Conservation (phyloP, 2,888 invertebrate genomes). For the Shargacucullia verbasci region DNA sequence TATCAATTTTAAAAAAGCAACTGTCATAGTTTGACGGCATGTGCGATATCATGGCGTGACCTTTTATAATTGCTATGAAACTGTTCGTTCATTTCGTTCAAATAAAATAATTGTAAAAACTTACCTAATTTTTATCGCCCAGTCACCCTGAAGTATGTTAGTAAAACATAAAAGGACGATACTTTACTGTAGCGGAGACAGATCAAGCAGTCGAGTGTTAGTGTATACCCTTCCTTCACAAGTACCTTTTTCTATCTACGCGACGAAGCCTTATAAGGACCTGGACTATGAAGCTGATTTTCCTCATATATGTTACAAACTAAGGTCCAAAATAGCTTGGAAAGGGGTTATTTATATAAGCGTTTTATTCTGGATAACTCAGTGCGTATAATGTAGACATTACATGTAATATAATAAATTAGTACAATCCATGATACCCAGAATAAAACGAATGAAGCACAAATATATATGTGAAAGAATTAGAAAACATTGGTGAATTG, state of each 20-base stretch:
- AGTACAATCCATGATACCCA: slow-evolving; percentile 23
- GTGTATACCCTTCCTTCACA: slow-evolving; percentile 79
- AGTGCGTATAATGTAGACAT: slow-evolving; percentile 20
- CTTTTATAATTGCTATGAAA: not conserved
- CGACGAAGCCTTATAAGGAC: slow-evolving; percentile 48
- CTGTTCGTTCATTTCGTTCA: slow-evolving; percentile 1
- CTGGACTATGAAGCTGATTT: slow-evolving; percentile 49
- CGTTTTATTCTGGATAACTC: slow-evolving; percentile 31
- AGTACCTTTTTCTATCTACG: slow-evolving; percentile 56
- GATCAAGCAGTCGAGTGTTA: slow-evolving; percentile 65
- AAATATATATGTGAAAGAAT: slow-evolving; percentile 9
- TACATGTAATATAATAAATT: slow-evolving; percentile 22
- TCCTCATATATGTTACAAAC: slow-evolving; percentile 13
- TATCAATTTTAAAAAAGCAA: no score
- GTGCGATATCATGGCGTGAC: slow-evolving; percentile 15
- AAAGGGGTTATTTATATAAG: slow-evolving; percentile 25
- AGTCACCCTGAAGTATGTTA: slow-evolving; percentile 66
- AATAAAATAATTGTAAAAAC: slow-evolving; percentile 23
- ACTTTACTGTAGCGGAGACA: slow-evolving; percentile 60
- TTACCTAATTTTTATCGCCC: slow-evolving; percentile 54
- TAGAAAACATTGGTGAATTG: slow-evolving; percentile 16
- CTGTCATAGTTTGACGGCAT: slow-evolving; percentile 9
- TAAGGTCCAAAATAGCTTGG: slow-evolving; percentile 34
- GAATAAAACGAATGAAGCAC: slow-evolving; percentile 34
- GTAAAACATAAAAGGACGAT: slow-evolving; percentile 65